Evolutionary conservation across 2,888 invertebrate genomes (phyloP).

Genomic region (Slavum lentiscoides): DNA sequence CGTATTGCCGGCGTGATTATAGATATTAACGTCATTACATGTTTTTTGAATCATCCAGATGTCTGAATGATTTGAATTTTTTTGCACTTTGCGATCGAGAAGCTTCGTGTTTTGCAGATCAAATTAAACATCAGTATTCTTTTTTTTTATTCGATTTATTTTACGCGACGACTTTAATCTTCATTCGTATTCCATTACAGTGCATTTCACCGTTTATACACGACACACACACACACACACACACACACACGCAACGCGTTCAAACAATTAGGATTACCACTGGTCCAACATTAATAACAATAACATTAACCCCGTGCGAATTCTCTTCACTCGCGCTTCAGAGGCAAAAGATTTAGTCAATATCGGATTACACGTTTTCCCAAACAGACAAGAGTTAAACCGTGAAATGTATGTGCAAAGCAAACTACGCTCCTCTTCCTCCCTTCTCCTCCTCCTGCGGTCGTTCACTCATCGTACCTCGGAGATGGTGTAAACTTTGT

Average conservation of each 20-base stretch:
- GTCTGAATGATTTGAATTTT: too few species aligned
- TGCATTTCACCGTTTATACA: too few species aligned
- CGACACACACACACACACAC: too few species aligned
- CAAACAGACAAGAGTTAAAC: not conserved
- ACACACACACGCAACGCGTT: not conserved
- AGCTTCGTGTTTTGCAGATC: too few species aligned
- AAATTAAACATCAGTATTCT: not conserved
- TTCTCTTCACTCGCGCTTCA: not conserved
- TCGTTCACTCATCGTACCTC: too few species aligned
- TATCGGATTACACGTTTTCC: constrained; percentile 17
- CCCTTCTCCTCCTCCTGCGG: too few species aligned
- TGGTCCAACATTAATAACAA: constrained; percentile 5
- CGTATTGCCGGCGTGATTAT: too few species aligned
- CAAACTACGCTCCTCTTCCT: not conserved
- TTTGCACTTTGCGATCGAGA: too few species aligned
- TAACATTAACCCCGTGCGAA: not conserved
- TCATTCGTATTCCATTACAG: not conserved
- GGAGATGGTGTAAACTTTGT: too few species aligned
- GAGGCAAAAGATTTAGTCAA: not conserved
- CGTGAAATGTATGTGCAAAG: not conserved
- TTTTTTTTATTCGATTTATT: not conserved
- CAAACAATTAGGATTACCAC: constrained; percentile 26
- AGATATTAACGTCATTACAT: too few species aligned
- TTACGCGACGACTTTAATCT: not conserved
- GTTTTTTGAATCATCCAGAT: too few species aligned